Conservation (phyloP, 2,888 invertebrate species). For the Sinentomon sp. region DNA sequence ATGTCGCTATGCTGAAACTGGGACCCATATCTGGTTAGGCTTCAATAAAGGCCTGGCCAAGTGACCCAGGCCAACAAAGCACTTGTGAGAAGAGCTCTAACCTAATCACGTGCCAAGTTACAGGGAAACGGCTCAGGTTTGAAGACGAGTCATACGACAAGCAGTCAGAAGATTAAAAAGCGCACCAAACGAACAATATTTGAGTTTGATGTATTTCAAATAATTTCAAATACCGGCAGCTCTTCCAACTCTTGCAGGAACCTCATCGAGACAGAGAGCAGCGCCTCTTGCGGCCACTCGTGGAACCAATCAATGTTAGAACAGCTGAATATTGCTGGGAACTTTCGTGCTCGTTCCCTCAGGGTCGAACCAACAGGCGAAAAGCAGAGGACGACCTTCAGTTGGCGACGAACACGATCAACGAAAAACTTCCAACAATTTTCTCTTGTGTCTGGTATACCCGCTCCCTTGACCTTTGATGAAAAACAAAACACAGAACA, state of each 20-base stretch:
- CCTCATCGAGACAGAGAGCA: constrained; percentile 69
- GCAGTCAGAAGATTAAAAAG: too few species aligned
- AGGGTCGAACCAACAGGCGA: constrained; percentile 87
- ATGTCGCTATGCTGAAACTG: too few species aligned
- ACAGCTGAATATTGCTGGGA: constrained; percentile 82
- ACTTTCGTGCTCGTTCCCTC: constrained; percentile 70
- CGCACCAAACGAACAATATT: too few species aligned
- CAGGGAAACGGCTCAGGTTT: too few species aligned
- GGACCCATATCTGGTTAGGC: too few species aligned
- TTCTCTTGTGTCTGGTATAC: constrained; percentile 69
- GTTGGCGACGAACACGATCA: constrained; percentile 59
- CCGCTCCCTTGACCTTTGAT: constrained; percentile 51
- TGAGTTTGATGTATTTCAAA: too few species aligned
- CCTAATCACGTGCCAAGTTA: too few species aligned
- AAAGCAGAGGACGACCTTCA: constrained; percentile 52
- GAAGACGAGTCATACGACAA: too few species aligned
- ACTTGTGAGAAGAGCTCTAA: too few species aligned
- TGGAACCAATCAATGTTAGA: constrained; percentile 96
- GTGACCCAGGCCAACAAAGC: too few species aligned
- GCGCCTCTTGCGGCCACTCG: constrained; percentile 92
- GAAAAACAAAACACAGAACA: not conserved
- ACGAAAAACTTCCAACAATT: constrained; percentile 96
- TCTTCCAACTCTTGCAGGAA: constrained; percentile 55
- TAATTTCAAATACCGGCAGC: constrained; percentile 46
- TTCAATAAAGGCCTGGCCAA: too few species aligned